Percentiles rank a stretch among this genome's conserved stretches.
Conservation (phyloP, 35 echinoderm and acorn worm species). For the Lytechinus variegatus region DNA sequence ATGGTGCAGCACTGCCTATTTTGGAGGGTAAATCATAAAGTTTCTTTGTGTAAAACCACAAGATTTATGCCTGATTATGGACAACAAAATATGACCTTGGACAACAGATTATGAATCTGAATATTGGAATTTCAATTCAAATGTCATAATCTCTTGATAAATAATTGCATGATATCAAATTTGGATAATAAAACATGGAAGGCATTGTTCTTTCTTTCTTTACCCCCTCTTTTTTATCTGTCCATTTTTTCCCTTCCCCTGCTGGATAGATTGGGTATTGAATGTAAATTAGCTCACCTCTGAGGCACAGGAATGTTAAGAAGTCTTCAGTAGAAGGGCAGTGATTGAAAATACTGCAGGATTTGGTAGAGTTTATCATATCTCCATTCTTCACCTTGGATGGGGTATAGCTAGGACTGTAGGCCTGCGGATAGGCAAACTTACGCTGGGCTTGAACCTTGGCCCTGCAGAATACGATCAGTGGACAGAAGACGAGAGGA, state of each 20-base stretch:
- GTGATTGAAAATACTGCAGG: conserved; percentile 70
- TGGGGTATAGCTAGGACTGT: conserved; percentile 72
- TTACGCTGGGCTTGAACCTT: conserved; percentile 63
- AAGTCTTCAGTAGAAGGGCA: conserved; percentile 99
- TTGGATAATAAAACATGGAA: no score
- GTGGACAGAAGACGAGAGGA: not conserved
- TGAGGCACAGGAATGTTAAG: conserved; percentile 97
- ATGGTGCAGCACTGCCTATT: no score
- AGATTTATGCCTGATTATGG: no score
- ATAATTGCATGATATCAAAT: no score
- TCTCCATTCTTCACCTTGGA: conserved; percentile 48
- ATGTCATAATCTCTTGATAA: no score
- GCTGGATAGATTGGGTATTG: not conserved
- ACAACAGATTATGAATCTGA: no score
- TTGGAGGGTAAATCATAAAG: no score
- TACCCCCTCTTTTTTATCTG: not conserved
- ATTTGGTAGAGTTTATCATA: not conserved
- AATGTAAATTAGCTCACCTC: conserved; percentile 65
- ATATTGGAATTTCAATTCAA: no score
- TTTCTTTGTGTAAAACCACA: no score
- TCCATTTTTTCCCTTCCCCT: not conserved
- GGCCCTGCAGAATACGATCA: conserved; percentile 28
- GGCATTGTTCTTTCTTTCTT: no score
- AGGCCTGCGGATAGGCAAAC: conserved; percentile 66
- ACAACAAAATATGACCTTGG: no score